Evolutionary conservation across 1,140 invertebrate species (phyloP).

Genomic region (Coelopa frigida): DNA sequence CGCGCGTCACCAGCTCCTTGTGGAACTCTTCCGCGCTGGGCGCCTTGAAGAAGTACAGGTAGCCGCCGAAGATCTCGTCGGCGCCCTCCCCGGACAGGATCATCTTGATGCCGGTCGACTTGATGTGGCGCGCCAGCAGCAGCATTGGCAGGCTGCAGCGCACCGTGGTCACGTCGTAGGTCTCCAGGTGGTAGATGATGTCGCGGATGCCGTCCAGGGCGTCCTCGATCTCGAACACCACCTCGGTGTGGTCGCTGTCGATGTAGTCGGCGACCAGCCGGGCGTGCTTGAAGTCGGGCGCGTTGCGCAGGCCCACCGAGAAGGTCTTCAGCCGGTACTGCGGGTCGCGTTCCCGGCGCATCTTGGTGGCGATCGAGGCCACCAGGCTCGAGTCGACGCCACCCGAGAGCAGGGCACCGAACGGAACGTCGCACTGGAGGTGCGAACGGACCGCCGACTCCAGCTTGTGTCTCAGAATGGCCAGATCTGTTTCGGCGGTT

Average conservation of each 20-base stretch:
- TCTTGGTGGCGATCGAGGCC: slow-evolving; percentile 65
- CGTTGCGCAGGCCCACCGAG: slow-evolving; percentile 78
- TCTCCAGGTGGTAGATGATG: slow-evolving; percentile 80
- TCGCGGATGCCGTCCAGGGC: slow-evolving; percentile 58
- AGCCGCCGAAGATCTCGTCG: slow-evolving; percentile 83
- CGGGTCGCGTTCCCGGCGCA: slow-evolving; percentile 32
- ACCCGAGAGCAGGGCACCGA: slow-evolving; percentile 58
- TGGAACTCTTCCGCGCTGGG: slow-evolving; percentile 65
- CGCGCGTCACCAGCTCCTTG: slow-evolving; percentile 66
- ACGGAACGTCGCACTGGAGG: slow-evolving; percentile 39
- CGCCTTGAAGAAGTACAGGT: slow-evolving; percentile 83
- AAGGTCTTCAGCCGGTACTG: slow-evolving; percentile 60
- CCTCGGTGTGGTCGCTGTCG: slow-evolving; percentile 81
- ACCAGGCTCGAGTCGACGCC: slow-evolving; percentile 85
- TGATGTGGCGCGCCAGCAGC: slow-evolving; percentile 63
- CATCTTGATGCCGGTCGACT: slow-evolving; percentile 52
- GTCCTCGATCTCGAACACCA: slow-evolving; percentile 69
- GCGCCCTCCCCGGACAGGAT: slow-evolving; percentile 86
- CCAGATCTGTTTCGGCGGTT: slow-evolving; percentile 19
- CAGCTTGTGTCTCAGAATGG: slow-evolving; percentile 23
- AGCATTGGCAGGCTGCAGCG: slow-evolving; percentile 74
- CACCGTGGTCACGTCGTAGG: slow-evolving; percentile 84
- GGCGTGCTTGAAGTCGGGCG: slow-evolving; percentile 80
- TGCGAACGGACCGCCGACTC: slow-evolving; percentile 39
- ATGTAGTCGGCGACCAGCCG: slow-evolving; percentile 74